Conservation (phyloP, 35 echinoderm and acorn worm genomes). For the Stichopus chloronotus region DNA sequence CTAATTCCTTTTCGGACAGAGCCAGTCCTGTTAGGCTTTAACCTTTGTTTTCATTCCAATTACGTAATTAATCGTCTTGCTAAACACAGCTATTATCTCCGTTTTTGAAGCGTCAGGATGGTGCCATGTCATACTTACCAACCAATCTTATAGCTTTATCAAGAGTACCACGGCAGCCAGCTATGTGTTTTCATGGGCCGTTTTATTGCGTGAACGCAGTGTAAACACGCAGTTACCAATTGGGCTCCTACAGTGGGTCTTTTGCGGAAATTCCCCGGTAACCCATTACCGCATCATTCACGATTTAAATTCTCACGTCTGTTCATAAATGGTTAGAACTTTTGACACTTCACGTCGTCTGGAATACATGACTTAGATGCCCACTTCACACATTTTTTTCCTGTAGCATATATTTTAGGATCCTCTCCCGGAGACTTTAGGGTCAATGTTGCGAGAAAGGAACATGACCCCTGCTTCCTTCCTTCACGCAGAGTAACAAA, state of each 20-base stretch:
- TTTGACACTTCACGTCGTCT: slow-evolving; percentile 14
- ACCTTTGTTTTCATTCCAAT: too few relatives aligned
- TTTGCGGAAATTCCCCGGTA: neutral
- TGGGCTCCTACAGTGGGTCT: neutral
- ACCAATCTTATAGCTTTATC: too few relatives aligned
- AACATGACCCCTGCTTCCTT: neutral
- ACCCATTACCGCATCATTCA: slow-evolving; percentile 11
- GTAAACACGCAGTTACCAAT: neutral
- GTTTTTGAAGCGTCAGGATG: too few relatives aligned
- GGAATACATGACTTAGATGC: neutral
- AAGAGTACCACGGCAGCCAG: too few relatives aligned
- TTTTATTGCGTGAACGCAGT: too few relatives aligned
- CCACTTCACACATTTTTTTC: neutral
- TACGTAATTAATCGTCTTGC: too few relatives aligned
- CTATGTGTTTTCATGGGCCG: too few relatives aligned
- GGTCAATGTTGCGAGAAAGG: slow-evolving; percentile 30
- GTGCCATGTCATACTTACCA: too few relatives aligned
- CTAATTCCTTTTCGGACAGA: too few relatives aligned
- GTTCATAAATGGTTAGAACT: neutral
- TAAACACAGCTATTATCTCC: too few relatives aligned
- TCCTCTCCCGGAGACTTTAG: neutral
- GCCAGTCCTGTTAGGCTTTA: too few relatives aligned
- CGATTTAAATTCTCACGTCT: neutral
- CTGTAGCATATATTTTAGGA: neutral
- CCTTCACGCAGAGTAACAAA: slow-evolving; percentile 13